These are phyloP conservation scores for Branchipolynoe longqiensis DNA, from an alignment of 2,888 invertebrate species.

Conservation along the genomic window DNA sequence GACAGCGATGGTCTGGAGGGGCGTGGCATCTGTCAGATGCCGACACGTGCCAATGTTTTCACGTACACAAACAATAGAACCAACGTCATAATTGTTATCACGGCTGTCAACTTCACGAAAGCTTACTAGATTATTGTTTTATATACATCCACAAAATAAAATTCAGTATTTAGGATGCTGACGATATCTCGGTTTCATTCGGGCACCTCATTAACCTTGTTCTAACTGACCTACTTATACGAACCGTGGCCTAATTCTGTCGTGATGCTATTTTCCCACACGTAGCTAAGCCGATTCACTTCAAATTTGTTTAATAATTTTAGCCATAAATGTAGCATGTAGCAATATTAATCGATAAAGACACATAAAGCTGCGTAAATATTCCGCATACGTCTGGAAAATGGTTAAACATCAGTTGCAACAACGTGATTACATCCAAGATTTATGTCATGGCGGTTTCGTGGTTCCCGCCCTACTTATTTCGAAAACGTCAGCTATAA, in stretches of 20 bases:
- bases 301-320: background rate
- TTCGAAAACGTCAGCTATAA: background rate
- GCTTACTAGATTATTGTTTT: background rate
- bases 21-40: constrained; percentile 2
- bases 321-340: background rate
- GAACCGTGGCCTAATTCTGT: constrained; percentile 3
- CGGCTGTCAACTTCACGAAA: background rate
- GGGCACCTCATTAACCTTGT: constrained; percentile 26
- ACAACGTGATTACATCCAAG: constrained; percentile 1
- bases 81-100: background rate
- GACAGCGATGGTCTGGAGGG: too few species aligned
- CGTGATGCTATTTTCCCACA: constrained; percentile 11
- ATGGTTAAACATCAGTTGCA: constrained; percentile 5
- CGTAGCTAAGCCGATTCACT: background rate
- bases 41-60: constrained; percentile 32
- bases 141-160: background rate
- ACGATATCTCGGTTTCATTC: constrained; percentile 3
- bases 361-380: background rate
- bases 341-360: background rate
- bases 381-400: background rate
- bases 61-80: constrained; percentile 8
- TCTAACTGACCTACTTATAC: background rate
- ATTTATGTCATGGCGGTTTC: constrained; percentile 44
- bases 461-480: constrained; percentile 24
- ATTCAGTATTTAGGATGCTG: background rate